These are phyloP conservation scores for Cephalotes varians DNA, from an alignment of 2,888 invertebrate species.

Conservation along the genomic window DNA sequence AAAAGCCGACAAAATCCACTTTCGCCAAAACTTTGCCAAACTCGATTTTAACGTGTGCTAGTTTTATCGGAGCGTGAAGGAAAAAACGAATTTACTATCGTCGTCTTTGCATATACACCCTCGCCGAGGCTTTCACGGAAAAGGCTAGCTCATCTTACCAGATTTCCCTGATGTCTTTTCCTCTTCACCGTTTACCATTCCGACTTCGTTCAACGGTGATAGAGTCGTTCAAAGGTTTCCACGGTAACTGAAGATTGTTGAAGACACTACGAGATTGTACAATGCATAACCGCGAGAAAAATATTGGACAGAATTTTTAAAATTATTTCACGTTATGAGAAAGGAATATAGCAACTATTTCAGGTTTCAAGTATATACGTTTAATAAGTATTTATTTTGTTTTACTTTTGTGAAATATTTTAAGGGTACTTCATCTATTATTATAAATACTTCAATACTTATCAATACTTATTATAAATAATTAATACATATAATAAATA, in stretches of 20 bases:
- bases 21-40: conserved; percentile 41
- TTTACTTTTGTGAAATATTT: not conserved
- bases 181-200: conserved; percentile 63
- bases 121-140: conserved; percentile 29
- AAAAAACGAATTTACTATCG: conserved; percentile 53
- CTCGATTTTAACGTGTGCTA: conserved; percentile 47
- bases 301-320: not conserved
- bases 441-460: no score
- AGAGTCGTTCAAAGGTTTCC: conserved; percentile 65
- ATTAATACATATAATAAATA: no score
- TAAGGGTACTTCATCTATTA: not conserved
- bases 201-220: conserved; percentile 59
- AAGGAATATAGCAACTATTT: not conserved
- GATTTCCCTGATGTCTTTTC: conserved; percentile 78
- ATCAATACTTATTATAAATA: no score
- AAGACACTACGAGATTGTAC: conserved; percentile 51
- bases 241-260: conserved; percentile 59
- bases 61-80: conserved; percentile 49
- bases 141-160: conserved; percentile 71
- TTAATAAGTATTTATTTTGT: not conserved
- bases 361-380: not conserved
- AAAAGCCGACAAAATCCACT: conserved; percentile 44
- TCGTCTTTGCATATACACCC: conserved; percentile 46
- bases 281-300: conserved; percentile 54
- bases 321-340: not conserved